These are phyloP conservation scores for Cebidichthys violaceus DNA, from an alignment of 2,113 vertebrate genomes.

Conservation along the genomic window DNA sequence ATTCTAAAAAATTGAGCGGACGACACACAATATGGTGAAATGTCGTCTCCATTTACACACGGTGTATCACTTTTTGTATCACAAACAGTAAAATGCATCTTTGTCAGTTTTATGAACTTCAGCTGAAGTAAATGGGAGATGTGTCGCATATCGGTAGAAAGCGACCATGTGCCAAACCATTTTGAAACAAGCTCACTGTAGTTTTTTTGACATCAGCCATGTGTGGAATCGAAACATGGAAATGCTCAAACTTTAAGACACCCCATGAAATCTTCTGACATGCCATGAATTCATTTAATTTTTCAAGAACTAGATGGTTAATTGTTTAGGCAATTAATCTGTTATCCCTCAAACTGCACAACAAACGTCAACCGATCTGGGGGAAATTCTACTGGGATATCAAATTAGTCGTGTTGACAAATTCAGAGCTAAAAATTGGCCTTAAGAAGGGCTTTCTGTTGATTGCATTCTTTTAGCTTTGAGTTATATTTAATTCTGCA, in stretches of 20 bases:
- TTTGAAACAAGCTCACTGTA: not conserved
- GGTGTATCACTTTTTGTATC: not conserved
- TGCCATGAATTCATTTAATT: not conserved
- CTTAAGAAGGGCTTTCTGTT: not conserved
- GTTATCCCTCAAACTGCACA: not conserved
- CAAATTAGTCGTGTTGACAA: not conserved
- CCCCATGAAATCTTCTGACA: not conserved
- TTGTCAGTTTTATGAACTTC: not conserved
- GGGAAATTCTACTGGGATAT: not conserved
- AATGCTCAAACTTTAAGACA: not conserved
- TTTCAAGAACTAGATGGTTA: not conserved
- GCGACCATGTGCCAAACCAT: not conserved
- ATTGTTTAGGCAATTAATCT: not conserved
- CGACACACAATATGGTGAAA: constrained; percentile 15
- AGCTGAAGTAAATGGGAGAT: not conserved
- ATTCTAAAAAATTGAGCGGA: not conserved
- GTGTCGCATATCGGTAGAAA: not conserved
- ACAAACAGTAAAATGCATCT: not conserved
- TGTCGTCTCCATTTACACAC: not conserved
- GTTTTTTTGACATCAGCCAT: not conserved
- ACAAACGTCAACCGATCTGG: not conserved
- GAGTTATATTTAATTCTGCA: not conserved
- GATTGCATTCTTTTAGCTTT: not conserved
- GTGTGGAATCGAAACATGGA: not conserved
- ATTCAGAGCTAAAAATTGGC: not conserved